Base-by-base conservation (phyloP, 2,797 vertebrate genomes). In the Catharus ustulatus region DNA sequence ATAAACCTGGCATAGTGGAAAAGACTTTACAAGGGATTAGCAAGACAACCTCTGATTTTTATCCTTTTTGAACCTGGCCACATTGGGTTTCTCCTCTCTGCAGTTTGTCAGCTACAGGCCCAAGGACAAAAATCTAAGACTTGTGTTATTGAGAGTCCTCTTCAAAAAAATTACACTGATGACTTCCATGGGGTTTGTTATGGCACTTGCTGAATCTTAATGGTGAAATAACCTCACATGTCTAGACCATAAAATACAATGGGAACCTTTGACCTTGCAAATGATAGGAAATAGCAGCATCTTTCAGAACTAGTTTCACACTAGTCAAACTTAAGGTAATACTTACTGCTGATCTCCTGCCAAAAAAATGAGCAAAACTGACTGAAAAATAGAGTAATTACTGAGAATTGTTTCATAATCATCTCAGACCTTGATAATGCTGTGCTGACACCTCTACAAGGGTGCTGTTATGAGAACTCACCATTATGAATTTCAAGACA, bases 21-120 rank as follows among this genome's bases (percentile, higher is more conserved):
- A 88, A 92, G n/a, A 19, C 1, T 66, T 73, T 84, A 73, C 16
- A 55, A 54, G 26, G 52, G 34, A 86, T 81, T 80, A 84, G n/a
- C 27, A 78, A 90, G 54, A 94, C 29, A 81, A 38, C 27, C 17
- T 87, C 54, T 75, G 43, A 68, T 72, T 94, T 93, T 92, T 75
- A 58, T 64, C 22, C 24, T 48, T 0, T 58, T 92, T 9, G 3
- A 81, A 73, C 61, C 38, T 9, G n/a, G n/a, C 45, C 30, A 55
- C 7, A 2, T 2, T 71, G 20, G 3, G 1, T 43, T 78, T 85
- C 21, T 87, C 15, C 42, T 74, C 72, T 49, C 69, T 87, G 22
- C 10, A 67, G 5, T 77, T 87, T 80, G 46, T 63, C 32, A 84
- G 19, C 48, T 51, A 22, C 27, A 32, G 30, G 13, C 8, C 27